Conservation (phyloP, 2,888 invertebrate genomes). For the Drosophila affinis region DNA sequence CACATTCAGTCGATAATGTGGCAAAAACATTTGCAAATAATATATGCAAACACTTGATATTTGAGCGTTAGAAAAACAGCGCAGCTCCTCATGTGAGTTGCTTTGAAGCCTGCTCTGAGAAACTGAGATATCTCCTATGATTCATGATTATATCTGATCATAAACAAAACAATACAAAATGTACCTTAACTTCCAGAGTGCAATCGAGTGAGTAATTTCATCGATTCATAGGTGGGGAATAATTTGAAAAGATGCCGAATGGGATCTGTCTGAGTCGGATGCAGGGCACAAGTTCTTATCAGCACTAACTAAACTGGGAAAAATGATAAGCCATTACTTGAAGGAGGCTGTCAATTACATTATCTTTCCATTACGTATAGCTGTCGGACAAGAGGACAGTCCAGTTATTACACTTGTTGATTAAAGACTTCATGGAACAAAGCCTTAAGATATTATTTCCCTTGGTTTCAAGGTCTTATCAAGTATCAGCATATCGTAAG, state of each 20-base stretch:
- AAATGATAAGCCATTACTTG: conserved; percentile 5
- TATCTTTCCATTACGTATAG: neutral
- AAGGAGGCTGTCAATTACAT: neutral
- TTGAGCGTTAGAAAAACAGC: conserved; percentile 25
- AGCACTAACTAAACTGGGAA: neutral
- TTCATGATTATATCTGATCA: conserved; percentile 38
- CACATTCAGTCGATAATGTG: conserved; percentile 7
- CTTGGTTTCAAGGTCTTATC: neutral
- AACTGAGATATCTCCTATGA: conserved; percentile 41
- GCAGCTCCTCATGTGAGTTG: conserved; percentile 19
- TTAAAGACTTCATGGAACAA: neutral
- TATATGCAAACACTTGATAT: conserved; percentile 26
- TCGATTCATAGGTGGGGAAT: neutral
- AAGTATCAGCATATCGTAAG: neutral
- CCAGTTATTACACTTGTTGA: neutral
- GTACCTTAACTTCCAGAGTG: neutral
- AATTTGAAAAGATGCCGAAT: neutral
- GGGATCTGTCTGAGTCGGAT: neutral
- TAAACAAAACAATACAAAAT: conserved; percentile 1
- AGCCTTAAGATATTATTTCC: neutral
- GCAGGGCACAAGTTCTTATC: neutral
- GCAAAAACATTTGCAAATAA: conserved; percentile 10
- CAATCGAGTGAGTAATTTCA: conserved; percentile 30
- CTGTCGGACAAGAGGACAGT: neutral
- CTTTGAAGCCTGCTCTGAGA: neutral